Base-by-base conservation (phyloP, 2,888 invertebrate species). In the Selenia dentaria region DNA sequence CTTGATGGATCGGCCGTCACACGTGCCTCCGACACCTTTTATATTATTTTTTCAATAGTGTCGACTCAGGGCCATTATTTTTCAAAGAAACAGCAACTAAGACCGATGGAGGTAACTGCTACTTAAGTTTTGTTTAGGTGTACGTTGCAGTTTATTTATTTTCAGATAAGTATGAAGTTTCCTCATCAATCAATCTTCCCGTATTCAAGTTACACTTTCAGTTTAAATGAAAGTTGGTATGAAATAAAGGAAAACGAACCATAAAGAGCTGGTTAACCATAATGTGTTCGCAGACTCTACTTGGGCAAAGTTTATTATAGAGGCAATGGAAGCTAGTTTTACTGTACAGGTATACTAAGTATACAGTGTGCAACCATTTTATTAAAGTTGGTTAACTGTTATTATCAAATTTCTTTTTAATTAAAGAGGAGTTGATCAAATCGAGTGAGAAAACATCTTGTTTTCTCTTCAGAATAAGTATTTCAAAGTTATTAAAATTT, bases 1-100 rank as follows among this genome's bases (percentile, higher is more conserved):
- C 34, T 44, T 59, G 62, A 62, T 62, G 57, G 57, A 62, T 62
- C 40, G 51, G 43, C 42, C 27, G 50, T 44, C 52, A 31, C 60
- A 55, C 51, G 48, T 62, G 62, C 31, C 44, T 25, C 50, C 48
- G 61, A 56, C 56, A 53, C 38, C 50, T 47, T 46, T 52, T n/a
- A n/a, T n/a, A n/a, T n/a, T n/a, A n/a, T 54, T 52, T 48, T 57
- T 50, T 51, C 45, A 42, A 51, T 51, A 49, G 43, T 44, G 53
- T 35, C 52, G 28, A 44, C 38, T 24, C 35, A 32, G 8, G 13
- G 28, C 28, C 48, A 24, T 39, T 49, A 42, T 47, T 53, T 49
- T n/a, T 44, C 46, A 45, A 46, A 51, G 42, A 45, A 45, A 43
- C 42, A 46, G 31, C 41, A 42, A 52, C 49, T 45, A 57, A 57